phyloP scores from a whole-genome alignment of 2,888 invertebrate species.

The Sarcophaga caerulescens region DNA sequence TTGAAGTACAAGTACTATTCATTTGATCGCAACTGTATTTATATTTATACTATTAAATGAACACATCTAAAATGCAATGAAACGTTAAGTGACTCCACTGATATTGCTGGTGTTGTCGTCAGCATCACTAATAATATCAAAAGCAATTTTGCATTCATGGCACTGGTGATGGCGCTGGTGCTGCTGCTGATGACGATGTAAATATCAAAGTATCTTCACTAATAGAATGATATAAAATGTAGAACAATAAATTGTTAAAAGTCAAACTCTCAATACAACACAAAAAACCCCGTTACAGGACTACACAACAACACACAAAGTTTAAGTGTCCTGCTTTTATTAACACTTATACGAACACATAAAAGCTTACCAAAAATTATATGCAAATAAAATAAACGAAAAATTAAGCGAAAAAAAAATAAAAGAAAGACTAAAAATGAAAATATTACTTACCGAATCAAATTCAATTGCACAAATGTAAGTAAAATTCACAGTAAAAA shows the following conservation, averaged over 20 bases:
- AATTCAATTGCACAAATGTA: constrained; percentile 1
- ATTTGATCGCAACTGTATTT: neutral
- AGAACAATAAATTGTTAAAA: constrained; percentile 56
- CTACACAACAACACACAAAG: constrained; percentile 18
- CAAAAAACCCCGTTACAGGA: constrained; percentile 41
- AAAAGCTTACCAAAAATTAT: constrained; percentile 46
- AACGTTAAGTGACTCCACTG: constrained; percentile 53
- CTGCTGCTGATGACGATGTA: constrained; percentile 26
- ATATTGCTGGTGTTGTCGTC: neutral
- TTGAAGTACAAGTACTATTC: neutral
- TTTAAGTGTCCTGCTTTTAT: constrained; percentile 52
- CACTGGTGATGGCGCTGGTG: neutral
- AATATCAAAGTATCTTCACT: constrained; percentile 41
- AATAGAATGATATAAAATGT: constrained; percentile 49
- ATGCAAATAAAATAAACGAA: constrained; percentile 46
- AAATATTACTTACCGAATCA: constrained; percentile 42
- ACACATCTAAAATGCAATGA: constrained; percentile 65
- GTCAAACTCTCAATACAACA: constrained; percentile 37
- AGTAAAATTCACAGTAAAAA: constrained; percentile 5
- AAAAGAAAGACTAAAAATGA: neutral
- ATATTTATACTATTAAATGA: constrained; percentile 15
- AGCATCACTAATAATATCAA: constrained; percentile 29
- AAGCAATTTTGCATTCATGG: neutral
- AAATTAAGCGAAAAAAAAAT: neutral
- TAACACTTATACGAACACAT: constrained; percentile 27